These are phyloP conservation scores for Leucophenga varia DNA, from an alignment of 1,140 invertebrate genomes.

Conservation along the genomic window DNA sequence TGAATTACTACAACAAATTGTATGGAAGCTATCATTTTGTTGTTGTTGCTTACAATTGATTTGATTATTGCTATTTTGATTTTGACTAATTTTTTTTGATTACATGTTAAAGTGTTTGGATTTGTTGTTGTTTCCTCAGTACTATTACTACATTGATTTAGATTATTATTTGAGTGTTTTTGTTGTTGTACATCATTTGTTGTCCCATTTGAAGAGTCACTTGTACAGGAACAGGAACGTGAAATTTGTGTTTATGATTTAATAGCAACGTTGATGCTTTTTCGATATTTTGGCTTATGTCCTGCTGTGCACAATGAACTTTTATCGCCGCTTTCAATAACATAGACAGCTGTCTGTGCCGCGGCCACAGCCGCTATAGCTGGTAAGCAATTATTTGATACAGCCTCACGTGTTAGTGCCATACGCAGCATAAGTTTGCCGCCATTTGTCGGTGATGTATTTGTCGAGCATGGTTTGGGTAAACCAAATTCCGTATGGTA, in stretches of 20 bases:
- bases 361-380: slow-evolving; percentile 11
- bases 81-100: too few relatives aligned
- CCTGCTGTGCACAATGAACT: slow-evolving; percentile 26
- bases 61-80: background rate
- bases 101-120: slow-evolving; percentile 13
- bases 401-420: slow-evolving; percentile 26
- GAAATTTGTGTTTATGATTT: slow-evolving; percentile 19
- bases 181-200: background rate
- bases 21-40: too few relatives aligned
- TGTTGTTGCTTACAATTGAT: slow-evolving; percentile 1
- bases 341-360: slow-evolving; percentile 24
- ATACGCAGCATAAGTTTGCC: slow-evolving; percentile 16
- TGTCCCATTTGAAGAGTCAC: slow-evolving; percentile 6
- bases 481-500: background rate
- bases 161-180: slow-evolving; percentile 1
- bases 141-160: background rate
- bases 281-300: slow-evolving; percentile 46
- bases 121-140: background rate
- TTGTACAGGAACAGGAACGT: slow-evolving; percentile 36
- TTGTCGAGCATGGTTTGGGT: slow-evolving; percentile 27
- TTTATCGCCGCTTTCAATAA: slow-evolving; percentile 38
- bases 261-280: slow-evolving; percentile 26
- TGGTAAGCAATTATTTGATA: slow-evolving; percentile 31
- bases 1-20: slow-evolving; percentile 10
- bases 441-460: slow-evolving; percentile 37